A percentile compares a stretch with the other conserved stretches of the same genome.
Conservation (phyloP, 2,888 invertebrate species). For the Adelognathus sp. region DNA sequence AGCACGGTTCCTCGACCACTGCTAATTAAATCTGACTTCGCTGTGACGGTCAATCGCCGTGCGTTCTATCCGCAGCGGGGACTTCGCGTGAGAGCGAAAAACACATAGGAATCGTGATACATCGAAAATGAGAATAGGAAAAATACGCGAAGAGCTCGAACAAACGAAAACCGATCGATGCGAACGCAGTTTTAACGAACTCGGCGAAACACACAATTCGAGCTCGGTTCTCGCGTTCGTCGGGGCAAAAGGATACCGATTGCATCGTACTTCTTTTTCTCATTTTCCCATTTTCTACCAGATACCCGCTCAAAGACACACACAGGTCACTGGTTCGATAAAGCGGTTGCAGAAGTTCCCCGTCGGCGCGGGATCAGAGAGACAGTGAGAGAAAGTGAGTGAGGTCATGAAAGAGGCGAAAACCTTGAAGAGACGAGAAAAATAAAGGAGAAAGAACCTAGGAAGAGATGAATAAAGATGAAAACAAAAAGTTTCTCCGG, state of each 20-base stretch:
- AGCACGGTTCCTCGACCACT: constrained; percentile 14
- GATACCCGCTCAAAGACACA: constrained; percentile 22
- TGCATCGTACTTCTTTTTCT: background rate
- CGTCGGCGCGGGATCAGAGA: background rate
- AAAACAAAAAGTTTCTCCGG: constrained; percentile 39
- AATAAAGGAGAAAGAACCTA: background rate
- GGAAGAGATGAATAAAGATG: constrained; percentile 13
- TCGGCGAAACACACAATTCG: constrained; percentile 33
- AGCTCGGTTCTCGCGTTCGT: background rate
- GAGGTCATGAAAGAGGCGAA: background rate
- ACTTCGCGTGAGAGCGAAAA: background rate
- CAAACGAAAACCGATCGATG: constrained; percentile 45
- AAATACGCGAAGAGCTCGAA: background rate
- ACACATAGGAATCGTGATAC: background rate
- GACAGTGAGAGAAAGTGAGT: background rate
- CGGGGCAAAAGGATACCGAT: background rate
- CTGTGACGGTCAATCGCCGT: constrained; percentile 44
- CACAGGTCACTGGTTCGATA: constrained; percentile 1
- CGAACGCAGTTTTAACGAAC: constrained; percentile 51
- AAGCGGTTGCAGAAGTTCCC: background rate
- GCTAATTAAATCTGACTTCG: constrained; percentile 55
- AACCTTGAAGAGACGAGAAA: background rate
- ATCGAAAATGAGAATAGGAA: background rate
- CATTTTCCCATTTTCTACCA: background rate
- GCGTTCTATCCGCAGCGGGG: background rate